Conservation (phyloP, 2,113 vertebrate species). For the Indri indri region DNA sequence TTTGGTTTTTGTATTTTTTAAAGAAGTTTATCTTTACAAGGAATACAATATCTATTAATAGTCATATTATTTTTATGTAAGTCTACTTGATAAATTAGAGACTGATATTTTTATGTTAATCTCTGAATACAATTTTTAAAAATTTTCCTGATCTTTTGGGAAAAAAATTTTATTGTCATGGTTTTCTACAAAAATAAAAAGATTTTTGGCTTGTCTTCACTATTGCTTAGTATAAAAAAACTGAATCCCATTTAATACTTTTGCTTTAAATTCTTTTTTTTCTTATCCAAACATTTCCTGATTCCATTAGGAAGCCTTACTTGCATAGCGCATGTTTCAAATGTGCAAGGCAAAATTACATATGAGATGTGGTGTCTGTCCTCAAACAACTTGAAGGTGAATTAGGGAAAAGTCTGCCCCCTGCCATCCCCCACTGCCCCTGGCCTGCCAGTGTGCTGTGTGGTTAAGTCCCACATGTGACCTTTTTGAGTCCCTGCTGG, state of each 20-base stretch:
- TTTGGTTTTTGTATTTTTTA: neutral
- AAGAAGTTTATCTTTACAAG: neutral
- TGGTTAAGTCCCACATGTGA: neutral
- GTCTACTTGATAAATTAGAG: neutral
- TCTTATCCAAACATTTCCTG: neutral
- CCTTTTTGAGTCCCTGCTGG: accelerated
- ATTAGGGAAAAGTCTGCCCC: neutral
- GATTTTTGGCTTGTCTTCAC: neutral
- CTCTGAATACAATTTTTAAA: neutral
- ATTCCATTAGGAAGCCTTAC: neutral
- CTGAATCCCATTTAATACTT: neutral
- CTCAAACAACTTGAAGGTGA: neutral
- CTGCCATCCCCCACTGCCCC: neutral
- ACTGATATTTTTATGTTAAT: neutral
- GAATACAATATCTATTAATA: neutral
- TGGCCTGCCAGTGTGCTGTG: neutral
- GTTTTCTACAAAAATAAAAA: neutral
- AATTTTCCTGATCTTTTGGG: neutral
- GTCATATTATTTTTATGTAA: neutral
- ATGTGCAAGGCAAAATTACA: neutral
- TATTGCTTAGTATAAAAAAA: neutral
- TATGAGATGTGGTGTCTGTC: no score
- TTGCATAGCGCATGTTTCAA: no score
- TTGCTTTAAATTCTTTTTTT: neutral
- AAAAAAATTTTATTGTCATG: neutral